Conservation (phyloP, 2,888 invertebrate genomes). For the Cheilosia grossa region DNA sequence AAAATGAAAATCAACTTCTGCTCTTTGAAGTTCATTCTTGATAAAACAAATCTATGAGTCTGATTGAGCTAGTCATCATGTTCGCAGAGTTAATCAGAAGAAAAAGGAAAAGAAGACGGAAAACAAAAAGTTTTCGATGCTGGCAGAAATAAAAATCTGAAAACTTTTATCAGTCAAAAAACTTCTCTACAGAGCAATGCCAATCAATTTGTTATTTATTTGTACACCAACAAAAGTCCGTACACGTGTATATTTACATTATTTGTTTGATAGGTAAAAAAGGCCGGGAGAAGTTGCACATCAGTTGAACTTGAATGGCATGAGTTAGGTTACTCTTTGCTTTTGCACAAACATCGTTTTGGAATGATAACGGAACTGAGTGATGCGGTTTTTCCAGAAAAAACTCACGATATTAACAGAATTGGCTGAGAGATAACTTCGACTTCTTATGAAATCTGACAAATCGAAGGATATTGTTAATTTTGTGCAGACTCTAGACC, state of each 20-base stretch:
- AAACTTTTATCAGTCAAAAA: constrained; percentile 44
- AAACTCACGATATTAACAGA: too few species aligned
- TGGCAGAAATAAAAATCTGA: constrained; percentile 8
- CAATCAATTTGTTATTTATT: constrained; percentile 10
- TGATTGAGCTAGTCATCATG: constrained; percentile 43
- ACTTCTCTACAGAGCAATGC: constrained; percentile 33
- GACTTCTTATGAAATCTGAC: too few species aligned
- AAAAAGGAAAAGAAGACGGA: neutral
- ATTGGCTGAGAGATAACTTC: too few species aligned
- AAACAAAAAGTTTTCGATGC: constrained; percentile 18
- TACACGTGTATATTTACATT: neutral
- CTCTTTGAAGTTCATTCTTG: neutral
- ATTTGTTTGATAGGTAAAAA: too few species aligned
- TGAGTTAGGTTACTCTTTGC: too few species aligned
- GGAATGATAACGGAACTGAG: too few species aligned
- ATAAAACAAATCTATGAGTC: constrained; percentile 33
- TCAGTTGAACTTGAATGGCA: too few species aligned
- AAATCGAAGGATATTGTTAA: too few species aligned
- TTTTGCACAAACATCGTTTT: too few species aligned
- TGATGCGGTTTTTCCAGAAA: too few species aligned
- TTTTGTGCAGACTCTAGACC: too few species aligned
- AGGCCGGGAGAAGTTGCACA: too few species aligned
- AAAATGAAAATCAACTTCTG: neutral
- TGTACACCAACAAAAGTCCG: neutral
- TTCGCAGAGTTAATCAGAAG: constrained; percentile 10